Percentiles rank a stretch among this genome's conserved stretches.
Evolutionary conservation across 2,797 vertebrate genomes (phyloP).

Genomic region (Xerus rutilus): DNA sequence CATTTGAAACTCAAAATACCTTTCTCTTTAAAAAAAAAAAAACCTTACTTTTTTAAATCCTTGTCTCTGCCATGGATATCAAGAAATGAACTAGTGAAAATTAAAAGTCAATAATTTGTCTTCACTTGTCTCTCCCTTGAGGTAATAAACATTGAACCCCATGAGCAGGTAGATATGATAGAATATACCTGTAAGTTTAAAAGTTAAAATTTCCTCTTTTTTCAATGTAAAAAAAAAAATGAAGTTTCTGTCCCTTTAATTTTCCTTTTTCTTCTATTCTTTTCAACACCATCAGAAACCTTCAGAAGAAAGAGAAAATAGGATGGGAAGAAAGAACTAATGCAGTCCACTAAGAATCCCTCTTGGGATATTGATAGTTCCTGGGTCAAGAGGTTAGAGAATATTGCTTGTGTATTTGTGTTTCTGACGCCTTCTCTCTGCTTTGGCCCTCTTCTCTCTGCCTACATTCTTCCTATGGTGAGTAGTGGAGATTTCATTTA

Average conservation of each 20-base stretch:
- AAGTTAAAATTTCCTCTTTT: background rate
- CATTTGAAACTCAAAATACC: background rate
- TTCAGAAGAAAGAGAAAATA: slow-evolving; percentile 1
- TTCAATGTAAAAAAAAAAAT: background rate
- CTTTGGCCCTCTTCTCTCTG: background rate
- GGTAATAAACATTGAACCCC: background rate
- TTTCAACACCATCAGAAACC: background rate
- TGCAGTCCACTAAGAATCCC: background rate
- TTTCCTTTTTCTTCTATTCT: background rate
- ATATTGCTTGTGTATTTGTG: background rate
- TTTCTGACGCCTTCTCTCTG: background rate
- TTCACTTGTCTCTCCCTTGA: background rate
- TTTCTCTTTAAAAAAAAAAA: slow-evolving; percentile 49
- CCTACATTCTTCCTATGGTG: background rate
- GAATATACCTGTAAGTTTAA: background rate
- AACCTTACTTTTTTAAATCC: slow-evolving; percentile 30
- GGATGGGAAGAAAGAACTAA: background rate
- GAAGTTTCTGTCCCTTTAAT: background rate
- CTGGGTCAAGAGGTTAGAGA: background rate
- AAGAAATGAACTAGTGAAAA: background rate
- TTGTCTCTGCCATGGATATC: background rate
- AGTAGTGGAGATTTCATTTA: background rate
- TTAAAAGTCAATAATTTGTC: slow-evolving; percentile 36
- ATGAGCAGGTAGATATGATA: background rate
- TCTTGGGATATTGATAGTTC: background rate